Base-by-base conservation (phyloP, 2,888 invertebrate species). In the Tenthredo scrophulariae region DNA sequence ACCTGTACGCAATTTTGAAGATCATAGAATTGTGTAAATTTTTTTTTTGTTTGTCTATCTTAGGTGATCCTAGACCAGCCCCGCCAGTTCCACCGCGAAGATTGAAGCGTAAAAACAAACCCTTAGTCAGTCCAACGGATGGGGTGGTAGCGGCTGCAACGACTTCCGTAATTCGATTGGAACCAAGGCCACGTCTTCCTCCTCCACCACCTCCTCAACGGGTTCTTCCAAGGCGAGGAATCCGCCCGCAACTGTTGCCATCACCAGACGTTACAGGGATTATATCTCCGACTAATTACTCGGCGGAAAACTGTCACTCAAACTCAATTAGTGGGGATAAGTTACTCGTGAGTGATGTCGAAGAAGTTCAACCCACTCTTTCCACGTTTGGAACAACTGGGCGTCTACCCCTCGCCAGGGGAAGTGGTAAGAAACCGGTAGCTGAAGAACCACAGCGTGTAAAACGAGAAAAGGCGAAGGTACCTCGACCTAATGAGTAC, bases 31-130 rank as follows among this genome's bases (percentile, higher is more conserved):
- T 67, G 22, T 26, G 10, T 26, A 26, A 7, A 6, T 62, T 62
- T 13, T 13, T 80, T 80, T 5, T 26, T 29, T 18, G 1, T 77
- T 50, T 77, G 7, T 22, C 4, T 50, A 74, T 90, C 89, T 58
- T 88, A 91, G 91, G 89, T 88, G 89, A 89, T 85, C 86, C 87
- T 80, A 87, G 87, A 85, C 84, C 83, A 85, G 85, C 90, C 65
- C 93, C 93, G 84, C 92, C 93, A 40, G 90, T 93, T 80, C 93
- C 93, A 82, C 93, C 92, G 72, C 91, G 92, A 84, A 91, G 93
- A 84, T 91, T 89, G 84, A 92, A 90, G 88, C 90, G 89, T 58
- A 92, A 90, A 88, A 86, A 62, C 26, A 87, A 87, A 43, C 29
- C 70, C 22, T 54, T 85, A 40, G 79, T 85, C 84, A 87, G 87